Evolutionary conservation across 2,888 invertebrate species (phyloP).

Genomic region (Caenorhabditis parvicauda): DNA sequence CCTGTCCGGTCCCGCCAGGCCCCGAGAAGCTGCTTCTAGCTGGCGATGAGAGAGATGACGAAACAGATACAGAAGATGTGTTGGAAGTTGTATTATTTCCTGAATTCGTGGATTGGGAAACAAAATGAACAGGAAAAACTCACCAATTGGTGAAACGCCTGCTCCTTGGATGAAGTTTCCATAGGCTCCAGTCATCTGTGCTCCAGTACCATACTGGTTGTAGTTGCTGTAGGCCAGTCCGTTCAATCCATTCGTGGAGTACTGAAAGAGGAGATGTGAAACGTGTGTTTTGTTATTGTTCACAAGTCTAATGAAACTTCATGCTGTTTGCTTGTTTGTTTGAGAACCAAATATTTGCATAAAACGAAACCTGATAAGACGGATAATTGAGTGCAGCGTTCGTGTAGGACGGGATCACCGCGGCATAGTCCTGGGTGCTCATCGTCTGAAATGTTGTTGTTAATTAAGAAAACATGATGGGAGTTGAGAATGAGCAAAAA

Average conservation of each 20-base stretch:
- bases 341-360: too few species aligned
- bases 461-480: too few species aligned
- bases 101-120: slow-evolving; percentile 11
- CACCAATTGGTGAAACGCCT: slow-evolving; percentile 33
- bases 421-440: slow-evolving; percentile 38
- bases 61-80: slow-evolving; percentile 3
- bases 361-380: slow-evolving; percentile 27
- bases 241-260: slow-evolving; percentile 18
- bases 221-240: slow-evolving; percentile 19
- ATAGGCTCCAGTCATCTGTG: slow-evolving; percentile 17
- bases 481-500: not conserved
- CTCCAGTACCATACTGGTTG: slow-evolving; percentile 9
- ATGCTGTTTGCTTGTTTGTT: not conserved
- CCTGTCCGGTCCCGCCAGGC: slow-evolving; percentile 19
- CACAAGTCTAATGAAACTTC: not conserved
- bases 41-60: slow-evolving; percentile 6
- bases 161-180: slow-evolving; percentile 26
- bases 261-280: slow-evolving; percentile 10
- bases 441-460: slow-evolving; percentile 41
- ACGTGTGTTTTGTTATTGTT: not conserved
- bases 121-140: not conserved
- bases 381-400: slow-evolving; percentile 20
- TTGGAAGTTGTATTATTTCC: slow-evolving; percentile 12
- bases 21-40: not conserved
- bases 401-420: slow-evolving; percentile 39